Percentiles rank a stretch among this genome's conserved stretches.
phyloP scores from a whole-genome alignment of 2,888 invertebrate species.

The Melitaea athalia region DNA sequence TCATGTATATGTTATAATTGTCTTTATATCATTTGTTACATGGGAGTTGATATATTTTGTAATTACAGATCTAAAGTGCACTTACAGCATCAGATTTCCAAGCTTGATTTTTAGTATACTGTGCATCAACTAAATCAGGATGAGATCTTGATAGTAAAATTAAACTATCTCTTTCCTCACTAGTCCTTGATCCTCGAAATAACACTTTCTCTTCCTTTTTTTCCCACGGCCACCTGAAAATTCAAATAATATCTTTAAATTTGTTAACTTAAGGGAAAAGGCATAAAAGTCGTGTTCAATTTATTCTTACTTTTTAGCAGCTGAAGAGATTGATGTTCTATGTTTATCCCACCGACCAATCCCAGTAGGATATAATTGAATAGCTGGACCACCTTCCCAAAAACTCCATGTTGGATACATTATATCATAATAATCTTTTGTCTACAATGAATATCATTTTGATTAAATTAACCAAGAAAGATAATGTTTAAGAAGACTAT shows the following conservation, averaged over 20 bases:
- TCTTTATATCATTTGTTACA: too few species aligned
- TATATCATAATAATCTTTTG: slow-evolving; percentile 91
- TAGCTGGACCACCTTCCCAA: slow-evolving; percentile 99
- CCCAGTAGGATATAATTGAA: slow-evolving; percentile 95
- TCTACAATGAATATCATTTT: slow-evolving; percentile 61
- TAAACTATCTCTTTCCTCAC: slow-evolving; percentile 93
- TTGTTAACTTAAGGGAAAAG: background rate
- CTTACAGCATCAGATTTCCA: slow-evolving; percentile 95
- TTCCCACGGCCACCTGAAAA: slow-evolving; percentile 86
- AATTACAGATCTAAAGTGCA: too few species aligned
- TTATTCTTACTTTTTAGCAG: slow-evolving; percentile 78
- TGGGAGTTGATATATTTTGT: too few species aligned
- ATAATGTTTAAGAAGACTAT: slow-evolving; percentile 9
- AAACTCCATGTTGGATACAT: slow-evolving; percentile 99
- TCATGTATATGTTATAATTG: too few species aligned
- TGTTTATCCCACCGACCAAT: slow-evolving; percentile 96
- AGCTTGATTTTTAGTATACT: slow-evolving; percentile 98
- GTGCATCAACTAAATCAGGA: slow-evolving; percentile 92
- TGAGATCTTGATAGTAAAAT: slow-evolving; percentile 89
- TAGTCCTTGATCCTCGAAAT: slow-evolving; percentile 97
- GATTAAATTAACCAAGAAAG: background rate
- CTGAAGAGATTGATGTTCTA: slow-evolving; percentile 85
- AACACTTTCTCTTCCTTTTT: slow-evolving; percentile 88
- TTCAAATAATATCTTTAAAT: background rate
- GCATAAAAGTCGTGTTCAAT: background rate